These are phyloP conservation scores for Drosophila prolongata DNA, from an alignment of 2,888 invertebrate genomes.

Conservation along the genomic window DNA sequence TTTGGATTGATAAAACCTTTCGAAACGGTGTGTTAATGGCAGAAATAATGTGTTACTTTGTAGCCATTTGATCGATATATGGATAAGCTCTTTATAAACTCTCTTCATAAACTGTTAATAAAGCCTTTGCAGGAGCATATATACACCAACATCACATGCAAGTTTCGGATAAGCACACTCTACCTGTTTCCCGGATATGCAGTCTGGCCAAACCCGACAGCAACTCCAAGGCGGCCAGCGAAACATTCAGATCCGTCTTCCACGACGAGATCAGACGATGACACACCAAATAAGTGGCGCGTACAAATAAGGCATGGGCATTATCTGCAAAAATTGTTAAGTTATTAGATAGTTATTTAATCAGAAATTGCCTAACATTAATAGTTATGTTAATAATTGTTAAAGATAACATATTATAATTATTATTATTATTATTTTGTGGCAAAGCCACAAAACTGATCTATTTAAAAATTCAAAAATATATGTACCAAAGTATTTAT, in stretches of 20 bases:
- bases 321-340: conserved; percentile 87
- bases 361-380: too few species aligned
- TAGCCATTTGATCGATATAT: too few species aligned
- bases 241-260: conserved; percentile 97
- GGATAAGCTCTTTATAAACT: neutral
- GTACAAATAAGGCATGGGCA: conserved; percentile 94
- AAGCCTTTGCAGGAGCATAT: conserved; percentile 20
- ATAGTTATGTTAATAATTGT: too few species aligned
- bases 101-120: too few species aligned
- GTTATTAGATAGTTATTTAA: too few species aligned
- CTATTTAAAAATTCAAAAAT: too few species aligned
- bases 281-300: conserved; percentile 96
- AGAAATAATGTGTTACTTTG: neutral
- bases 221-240: conserved; percentile 96
- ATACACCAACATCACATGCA: conserved; percentile 12
- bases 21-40: neutral
- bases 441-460: too few species aligned
- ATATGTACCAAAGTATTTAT: too few species aligned
- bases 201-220: conserved; percentile 95
- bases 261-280: conserved; percentile 97
- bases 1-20: too few species aligned
- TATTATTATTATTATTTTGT: too few species aligned
- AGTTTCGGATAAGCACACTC: conserved; percentile 28
- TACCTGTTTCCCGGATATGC: conserved; percentile 95
- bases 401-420: too few species aligned